Percentiles rank a stretch among this genome's conserved stretches.
phyloP scores from a whole-genome alignment of 2,113 vertebrate genomes.

The Xiphophorus couchianus region DNA sequence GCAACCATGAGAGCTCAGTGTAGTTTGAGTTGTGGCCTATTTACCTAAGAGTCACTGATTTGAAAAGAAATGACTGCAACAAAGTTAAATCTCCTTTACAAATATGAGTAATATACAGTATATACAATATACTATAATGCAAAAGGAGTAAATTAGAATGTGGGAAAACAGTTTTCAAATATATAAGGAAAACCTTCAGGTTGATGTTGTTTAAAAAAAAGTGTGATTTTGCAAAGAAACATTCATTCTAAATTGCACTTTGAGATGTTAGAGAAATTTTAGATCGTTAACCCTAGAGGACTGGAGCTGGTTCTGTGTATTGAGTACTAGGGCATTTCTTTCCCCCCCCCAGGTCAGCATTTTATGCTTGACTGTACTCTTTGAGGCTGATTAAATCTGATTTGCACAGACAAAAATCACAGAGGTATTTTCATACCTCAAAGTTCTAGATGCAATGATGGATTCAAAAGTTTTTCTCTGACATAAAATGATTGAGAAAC shows the following conservation, averaged over 20 bases:
- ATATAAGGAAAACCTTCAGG: conserved; percentile 15
- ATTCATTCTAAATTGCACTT: conserved; percentile 17
- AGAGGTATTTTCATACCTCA: too few relatives aligned
- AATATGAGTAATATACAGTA: conserved; percentile 28
- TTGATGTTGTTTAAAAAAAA: conserved; percentile 31
- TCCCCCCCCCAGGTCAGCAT: conserved; percentile 13
- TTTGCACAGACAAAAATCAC: conserved; percentile 11
- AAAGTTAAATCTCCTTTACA: conserved; percentile 31
- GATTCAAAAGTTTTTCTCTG: neutral
- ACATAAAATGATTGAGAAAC: too few relatives aligned
- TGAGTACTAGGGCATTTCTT: conserved; percentile 14
- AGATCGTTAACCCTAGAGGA: conserved; percentile 1
- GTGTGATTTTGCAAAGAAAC: neutral
- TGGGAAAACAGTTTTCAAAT: conserved; percentile 12
- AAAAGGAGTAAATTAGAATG: conserved; percentile 42
- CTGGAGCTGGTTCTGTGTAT: conserved; percentile 6
- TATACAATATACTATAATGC: too few relatives aligned
- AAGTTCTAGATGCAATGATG: neutral
- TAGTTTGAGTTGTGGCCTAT: conserved; percentile 61
- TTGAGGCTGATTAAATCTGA: conserved; percentile 55
- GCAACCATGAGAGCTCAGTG: conserved; percentile 59
- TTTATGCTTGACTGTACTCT: conserved; percentile 13
- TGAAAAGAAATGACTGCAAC: conserved; percentile 21
- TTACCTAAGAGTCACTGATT: conserved; percentile 38
- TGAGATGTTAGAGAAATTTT: conserved; percentile 3